Evolutionary conservation across 2,888 invertebrate genomes (phyloP), one percentile per base, ranked within the genome.

Genomic region (Zelleria hepariella): DNA sequence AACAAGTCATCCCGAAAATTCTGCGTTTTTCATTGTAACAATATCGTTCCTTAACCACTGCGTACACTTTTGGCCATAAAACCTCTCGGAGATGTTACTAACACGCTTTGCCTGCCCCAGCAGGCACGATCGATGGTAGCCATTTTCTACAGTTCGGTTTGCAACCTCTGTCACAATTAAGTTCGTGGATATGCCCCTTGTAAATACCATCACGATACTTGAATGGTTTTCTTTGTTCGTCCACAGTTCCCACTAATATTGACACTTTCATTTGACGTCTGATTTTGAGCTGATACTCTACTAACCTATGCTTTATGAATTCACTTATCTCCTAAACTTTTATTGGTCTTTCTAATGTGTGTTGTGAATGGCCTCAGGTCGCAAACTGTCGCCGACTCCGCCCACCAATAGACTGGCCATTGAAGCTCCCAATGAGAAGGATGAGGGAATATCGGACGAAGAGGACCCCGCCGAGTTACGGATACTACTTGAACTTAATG

Each of bases 381-480:
- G 93, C 61, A 93, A 93, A 73, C 79, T 93, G 60, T 94, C 94
- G 68, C 93, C 93, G 57, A 92, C 92, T 58, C 91, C 92, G 55
- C 91, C 91, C 59, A 89, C 91, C 68, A 92, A 91, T 65, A 87
- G 92, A 73, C 87, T 93, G 60, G 90, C 91, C 20, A 91, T 93
- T 67, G 92, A 93, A 69, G 90, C 91, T 54, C 78, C 88, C 54
- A 90, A 92, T 64, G 94, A 93, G 70, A 94, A 94, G 72, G 93
- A 93, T 72, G 94, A 93, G 73, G 92, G 93, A 58, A 92, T 92
- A 64, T 93, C 94, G 7, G 94, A 94, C 70, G 92, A 94, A 71
- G 96, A 96, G 68, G 95, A 96, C 80, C 93, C 94, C 15, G 92
- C 94, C 21, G 96, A 97, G 78, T 82, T 97, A 61, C 93, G 95